A percentile compares a stretch with the other conserved stretches of the same genome.
phyloP scores from a whole-genome alignment of 2,888 invertebrate genomes.

The Noctua comes region DNA sequence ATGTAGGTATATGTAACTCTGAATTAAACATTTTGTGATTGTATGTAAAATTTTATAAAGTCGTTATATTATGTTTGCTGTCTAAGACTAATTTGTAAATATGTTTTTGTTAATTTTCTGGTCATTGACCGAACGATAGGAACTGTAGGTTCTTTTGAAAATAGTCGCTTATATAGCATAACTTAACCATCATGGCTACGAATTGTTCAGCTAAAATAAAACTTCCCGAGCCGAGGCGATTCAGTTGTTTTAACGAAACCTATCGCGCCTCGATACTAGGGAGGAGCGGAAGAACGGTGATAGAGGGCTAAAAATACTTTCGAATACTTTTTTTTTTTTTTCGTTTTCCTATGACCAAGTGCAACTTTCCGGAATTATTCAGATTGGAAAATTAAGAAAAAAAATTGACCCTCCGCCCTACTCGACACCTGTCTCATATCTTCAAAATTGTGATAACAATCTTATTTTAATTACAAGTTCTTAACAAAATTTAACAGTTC shows the following conservation, averaged over 20 bases:
- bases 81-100: slow-evolving; percentile 54
- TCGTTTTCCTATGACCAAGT: too few species aligned
- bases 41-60: slow-evolving; percentile 48
- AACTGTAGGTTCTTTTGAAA: slow-evolving; percentile 27
- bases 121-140: slow-evolving; percentile 44
- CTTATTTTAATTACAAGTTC: background rate
- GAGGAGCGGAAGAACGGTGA: background rate
- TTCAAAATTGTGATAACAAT: background rate
- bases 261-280: background rate
- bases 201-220: slow-evolving; percentile 15
- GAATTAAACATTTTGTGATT: slow-evolving; percentile 56
- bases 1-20: slow-evolving; percentile 41
- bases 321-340: background rate
- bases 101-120: slow-evolving; percentile 51
- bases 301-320: background rate
- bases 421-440: background rate
- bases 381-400: too few species aligned
- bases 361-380: too few species aligned
- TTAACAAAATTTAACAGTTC: background rate
- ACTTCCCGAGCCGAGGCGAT: background rate
- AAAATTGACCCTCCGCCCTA: background rate
- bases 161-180: slow-evolving; percentile 35
- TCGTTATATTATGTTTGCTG: slow-evolving; percentile 56
- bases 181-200: slow-evolving; percentile 33
- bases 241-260: background rate